These are phyloP conservation scores for Amblyopsis rosae DNA, from an alignment of 2,113 vertebrate species.

Conservation along the genomic window DNA sequence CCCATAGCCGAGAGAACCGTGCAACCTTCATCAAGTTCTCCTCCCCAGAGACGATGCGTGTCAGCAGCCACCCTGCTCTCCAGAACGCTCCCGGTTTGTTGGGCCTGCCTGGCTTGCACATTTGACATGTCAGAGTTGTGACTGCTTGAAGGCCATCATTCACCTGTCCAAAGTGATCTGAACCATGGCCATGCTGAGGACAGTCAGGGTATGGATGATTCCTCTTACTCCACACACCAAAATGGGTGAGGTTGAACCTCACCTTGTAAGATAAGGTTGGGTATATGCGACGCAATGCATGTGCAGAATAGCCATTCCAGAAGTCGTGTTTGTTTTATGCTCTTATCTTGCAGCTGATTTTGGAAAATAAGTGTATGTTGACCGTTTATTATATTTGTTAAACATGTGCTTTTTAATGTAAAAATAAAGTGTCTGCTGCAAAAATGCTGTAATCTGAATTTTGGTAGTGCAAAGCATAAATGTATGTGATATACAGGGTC, in stretches of 20 bases:
- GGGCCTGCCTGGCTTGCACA: constrained; percentile 41
- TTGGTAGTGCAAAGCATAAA: no score
- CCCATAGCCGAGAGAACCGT: constrained; percentile 60
- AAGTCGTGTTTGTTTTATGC: constrained; percentile 53
- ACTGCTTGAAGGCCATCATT: background rate
- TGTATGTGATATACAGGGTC: no score
- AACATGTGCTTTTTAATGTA: constrained; percentile 57
- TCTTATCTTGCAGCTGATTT: constrained; percentile 63
- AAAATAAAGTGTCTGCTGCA: constrained; percentile 73
- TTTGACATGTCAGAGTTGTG: background rate
- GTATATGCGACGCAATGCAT: background rate
- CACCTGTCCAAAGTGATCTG: background rate
- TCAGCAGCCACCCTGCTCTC: constrained; percentile 75
- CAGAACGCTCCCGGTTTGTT: constrained; percentile 50
- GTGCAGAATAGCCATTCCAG: constrained; percentile 8
- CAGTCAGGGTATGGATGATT: constrained; percentile 2
- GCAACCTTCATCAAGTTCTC: constrained; percentile 83
- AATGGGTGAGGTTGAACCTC: constrained; percentile 33
- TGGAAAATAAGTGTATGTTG: constrained; percentile 51
- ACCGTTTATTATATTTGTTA: background rate
- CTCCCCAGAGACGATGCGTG: constrained; percentile 70
- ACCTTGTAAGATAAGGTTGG: constrained; percentile 8
- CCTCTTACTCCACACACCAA: background rate
- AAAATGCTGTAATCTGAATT: background rate
- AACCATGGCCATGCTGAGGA: constrained; percentile 3